Conservation (phyloP, 2,113 vertebrate species). For the Sylvia atricapilla region DNA sequence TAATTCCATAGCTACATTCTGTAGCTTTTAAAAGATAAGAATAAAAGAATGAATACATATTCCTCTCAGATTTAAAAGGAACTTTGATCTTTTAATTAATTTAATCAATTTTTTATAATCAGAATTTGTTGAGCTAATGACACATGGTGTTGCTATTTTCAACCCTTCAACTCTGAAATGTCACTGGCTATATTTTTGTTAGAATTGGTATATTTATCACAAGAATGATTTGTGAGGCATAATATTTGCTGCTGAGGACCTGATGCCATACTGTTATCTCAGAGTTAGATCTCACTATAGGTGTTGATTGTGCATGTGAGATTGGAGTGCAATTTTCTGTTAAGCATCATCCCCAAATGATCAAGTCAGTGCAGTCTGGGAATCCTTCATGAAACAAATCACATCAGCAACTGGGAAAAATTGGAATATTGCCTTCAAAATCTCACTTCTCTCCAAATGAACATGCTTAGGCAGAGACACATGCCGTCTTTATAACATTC, state of each 20-base stretch:
- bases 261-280: not conserved
- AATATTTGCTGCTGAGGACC: not conserved
- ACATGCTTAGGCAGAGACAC: not conserved
- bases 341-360: not conserved
- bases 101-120: not conserved
- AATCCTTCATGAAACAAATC: not conserved
- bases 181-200: not conserved
- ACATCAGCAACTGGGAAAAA: not conserved
- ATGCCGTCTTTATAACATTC: accelerated
- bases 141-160: not conserved
- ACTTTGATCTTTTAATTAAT: not conserved
- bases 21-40: not conserved
- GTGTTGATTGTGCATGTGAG: not conserved
- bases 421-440: not conserved
- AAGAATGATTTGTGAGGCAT: not conserved
- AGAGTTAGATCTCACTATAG: not conserved
- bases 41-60: not conserved
- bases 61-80: not conserved
- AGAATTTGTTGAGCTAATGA: not conserved
- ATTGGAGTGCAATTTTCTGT: not conserved
- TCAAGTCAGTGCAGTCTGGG: not conserved
- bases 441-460: not conserved
- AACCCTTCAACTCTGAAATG: not conserved
- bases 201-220: not conserved
- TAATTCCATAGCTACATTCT: not conserved